These are phyloP conservation scores for Didymodactylos carnosus DNA, from an alignment of 2,888 invertebrate genomes.

Conservation along the genomic window DNA sequence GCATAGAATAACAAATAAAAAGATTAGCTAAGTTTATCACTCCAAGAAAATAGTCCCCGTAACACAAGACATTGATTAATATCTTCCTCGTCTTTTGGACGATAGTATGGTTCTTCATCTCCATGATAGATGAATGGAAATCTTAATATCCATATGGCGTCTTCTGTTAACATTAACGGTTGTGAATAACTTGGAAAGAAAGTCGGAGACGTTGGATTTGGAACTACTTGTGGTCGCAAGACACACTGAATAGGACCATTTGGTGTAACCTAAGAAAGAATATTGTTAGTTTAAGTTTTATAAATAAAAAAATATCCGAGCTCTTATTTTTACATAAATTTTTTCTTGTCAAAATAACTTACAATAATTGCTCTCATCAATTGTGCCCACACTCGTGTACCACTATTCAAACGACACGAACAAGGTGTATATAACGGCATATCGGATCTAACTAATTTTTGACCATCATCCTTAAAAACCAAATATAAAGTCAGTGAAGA, in stretches of 20 bases:
- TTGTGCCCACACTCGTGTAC: conserved; percentile 9
- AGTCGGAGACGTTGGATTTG: neutral
- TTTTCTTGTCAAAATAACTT: too few relatives aligned
- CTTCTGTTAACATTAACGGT: neutral
- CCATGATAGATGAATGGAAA: conserved; percentile 12
- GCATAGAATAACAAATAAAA: neutral
- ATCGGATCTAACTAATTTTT: conserved; percentile 7
- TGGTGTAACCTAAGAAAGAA: too few relatives aligned
- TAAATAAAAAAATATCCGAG: too few relatives aligned
- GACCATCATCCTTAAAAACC: conserved; percentile 1
- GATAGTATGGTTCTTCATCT: neutral
- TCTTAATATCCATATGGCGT: conserved; percentile 8
- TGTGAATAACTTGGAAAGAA: conserved; percentile 7
- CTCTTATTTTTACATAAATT: too few relatives aligned
- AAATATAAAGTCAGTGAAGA: neutral
- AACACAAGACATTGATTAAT: conserved; percentile 5
- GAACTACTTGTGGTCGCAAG: conserved; percentile 3
- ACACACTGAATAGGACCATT: neutral
- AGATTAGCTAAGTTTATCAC: neutral
- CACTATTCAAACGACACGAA: conserved; percentile 5
- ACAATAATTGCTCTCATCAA: conserved; percentile 8
- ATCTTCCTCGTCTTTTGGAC: conserved; percentile 11
- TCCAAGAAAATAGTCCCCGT: conserved; percentile 6
- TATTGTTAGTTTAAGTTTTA: too few relatives aligned
- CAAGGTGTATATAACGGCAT: conserved; percentile 14